Percentiles rank a stretch among this genome's conserved stretches.
Evolutionary conservation across 2,888 invertebrate species (phyloP).

Genomic region (Ormyrus thymus): DNA sequence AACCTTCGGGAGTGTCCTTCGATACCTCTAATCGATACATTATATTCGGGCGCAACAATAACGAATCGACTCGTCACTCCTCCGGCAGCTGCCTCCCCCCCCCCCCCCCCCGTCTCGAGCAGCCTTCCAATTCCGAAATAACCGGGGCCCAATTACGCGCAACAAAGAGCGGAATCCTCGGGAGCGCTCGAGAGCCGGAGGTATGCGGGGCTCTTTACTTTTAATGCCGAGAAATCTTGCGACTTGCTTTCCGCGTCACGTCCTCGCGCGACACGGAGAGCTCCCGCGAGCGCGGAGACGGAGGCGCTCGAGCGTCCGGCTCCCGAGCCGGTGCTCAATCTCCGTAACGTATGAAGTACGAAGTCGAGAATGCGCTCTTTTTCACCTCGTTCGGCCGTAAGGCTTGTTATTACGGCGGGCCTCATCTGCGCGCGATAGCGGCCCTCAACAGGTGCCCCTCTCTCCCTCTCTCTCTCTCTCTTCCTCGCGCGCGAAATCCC

Average conservation of each 20-base stretch:
- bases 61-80: constrained; percentile 6
- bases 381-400: background rate
- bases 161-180: background rate
- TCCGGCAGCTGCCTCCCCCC: background rate
- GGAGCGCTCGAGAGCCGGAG: constrained; percentile 1
- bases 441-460: constrained; percentile 40
- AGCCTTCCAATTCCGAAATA: constrained; percentile 5
- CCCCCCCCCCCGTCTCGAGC: background rate
- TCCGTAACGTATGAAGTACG: constrained; percentile 26
- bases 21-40: constrained; percentile 18
- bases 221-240: constrained; percentile 13
- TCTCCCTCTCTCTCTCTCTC: no score
- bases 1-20: constrained; percentile 3
- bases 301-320: background rate
- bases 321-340: background rate
- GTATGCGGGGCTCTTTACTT: constrained; percentile 8
- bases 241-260: constrained; percentile 46
- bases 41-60: constrained; percentile 23
- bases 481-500: background rate
- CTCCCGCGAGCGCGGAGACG: background rate
- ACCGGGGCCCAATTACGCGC: constrained; percentile 12
- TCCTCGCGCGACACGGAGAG: constrained; percentile 24
- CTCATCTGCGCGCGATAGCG: constrained; percentile 11
- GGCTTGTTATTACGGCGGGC: constrained; percentile 23
- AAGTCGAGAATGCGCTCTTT: constrained; percentile 28